Percentiles rank a stretch among this genome's conserved stretches.
Conservation (phyloP, 1,140 invertebrate genomes). For the Dysdera silvatica region DNA sequence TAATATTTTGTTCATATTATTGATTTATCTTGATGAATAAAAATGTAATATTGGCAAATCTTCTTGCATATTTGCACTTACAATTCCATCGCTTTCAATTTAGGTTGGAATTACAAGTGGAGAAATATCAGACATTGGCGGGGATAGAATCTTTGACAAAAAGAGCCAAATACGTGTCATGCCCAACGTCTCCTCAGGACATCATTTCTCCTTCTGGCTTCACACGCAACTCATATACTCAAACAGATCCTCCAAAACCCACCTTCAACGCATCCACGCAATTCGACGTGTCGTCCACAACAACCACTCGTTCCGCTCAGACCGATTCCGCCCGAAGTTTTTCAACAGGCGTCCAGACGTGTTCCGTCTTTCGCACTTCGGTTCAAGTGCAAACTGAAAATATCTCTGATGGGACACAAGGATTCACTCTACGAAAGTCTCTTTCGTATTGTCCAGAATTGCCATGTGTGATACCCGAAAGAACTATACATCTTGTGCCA, state of each 20-base stretch:
- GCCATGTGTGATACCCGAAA: no score
- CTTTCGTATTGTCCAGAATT: no score
- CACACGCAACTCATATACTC: slow-evolving; percentile 12
- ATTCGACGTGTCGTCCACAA: slow-evolving; percentile 16
- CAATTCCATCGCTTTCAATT: not conserved
- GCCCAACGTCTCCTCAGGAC: slow-evolving; percentile 18
- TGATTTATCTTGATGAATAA: no score
- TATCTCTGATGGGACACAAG: not conserved
- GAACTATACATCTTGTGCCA: no score
- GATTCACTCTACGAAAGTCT: no score
- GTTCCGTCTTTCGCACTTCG: not conserved
- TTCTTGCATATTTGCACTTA: no score
- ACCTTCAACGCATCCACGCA: slow-evolving; percentile 13
- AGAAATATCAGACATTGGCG: slow-evolving; percentile 21
- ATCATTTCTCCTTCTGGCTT: no score
- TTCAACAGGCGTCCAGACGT: slow-evolving; percentile 16
- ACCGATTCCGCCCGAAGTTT: slow-evolving; percentile 14
- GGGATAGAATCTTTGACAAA: slow-evolving; percentile 22
- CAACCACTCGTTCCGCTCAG: slow-evolving; percentile 6
- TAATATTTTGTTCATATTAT: no score
- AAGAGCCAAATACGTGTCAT: slow-evolving; percentile 18
- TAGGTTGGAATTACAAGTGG: slow-evolving; percentile 19
- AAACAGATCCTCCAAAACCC: slow-evolving; percentile 21
- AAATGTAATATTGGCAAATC: no score
- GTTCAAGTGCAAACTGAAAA: slow-evolving; percentile 17